These are phyloP conservation scores for Pteronotus mesoamericanus DNA, from an alignment of 2,797 vertebrate species.

Conservation along the genomic window DNA sequence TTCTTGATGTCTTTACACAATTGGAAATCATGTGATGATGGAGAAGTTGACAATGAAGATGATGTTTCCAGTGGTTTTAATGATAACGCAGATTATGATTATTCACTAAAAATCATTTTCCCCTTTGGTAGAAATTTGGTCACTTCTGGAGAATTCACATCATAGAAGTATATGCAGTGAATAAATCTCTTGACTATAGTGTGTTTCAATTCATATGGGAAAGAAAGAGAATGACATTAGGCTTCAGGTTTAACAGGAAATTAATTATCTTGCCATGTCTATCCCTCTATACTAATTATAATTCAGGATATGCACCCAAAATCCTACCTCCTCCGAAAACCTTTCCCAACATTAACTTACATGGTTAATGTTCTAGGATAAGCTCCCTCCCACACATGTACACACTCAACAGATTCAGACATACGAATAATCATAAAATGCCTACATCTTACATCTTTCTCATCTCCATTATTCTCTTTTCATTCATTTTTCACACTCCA, in stretches of 20 bases:
- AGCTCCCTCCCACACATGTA: not conserved
- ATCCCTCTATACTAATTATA: not conserved
- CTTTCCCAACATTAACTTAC: not conserved
- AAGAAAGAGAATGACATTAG: not conserved
- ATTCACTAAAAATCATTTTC: not conserved
- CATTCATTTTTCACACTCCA: not conserved
- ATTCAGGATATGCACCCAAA: not conserved
- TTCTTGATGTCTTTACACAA: conserved; percentile 72
- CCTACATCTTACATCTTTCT: not conserved
- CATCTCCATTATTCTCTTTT: not conserved
- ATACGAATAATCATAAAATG: not conserved
- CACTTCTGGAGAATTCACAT: not conserved
- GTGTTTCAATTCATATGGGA: not conserved
- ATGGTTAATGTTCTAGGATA: not conserved
- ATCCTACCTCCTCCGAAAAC: not conserved
- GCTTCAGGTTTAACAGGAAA: not conserved
- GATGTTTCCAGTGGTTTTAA: not conserved
- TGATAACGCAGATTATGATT: not conserved
- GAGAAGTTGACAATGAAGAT: not conserved
- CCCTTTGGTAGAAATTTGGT: not conserved
- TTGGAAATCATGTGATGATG: not conserved
- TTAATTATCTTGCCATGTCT: not conserved
- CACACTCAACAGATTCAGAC: not conserved
- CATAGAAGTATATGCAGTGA: not conserved
- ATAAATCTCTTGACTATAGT: not conserved